These are phyloP conservation scores for Himalopsyche japonica DNA, from an alignment of 2,888 invertebrate species.

Conservation along the genomic window DNA sequence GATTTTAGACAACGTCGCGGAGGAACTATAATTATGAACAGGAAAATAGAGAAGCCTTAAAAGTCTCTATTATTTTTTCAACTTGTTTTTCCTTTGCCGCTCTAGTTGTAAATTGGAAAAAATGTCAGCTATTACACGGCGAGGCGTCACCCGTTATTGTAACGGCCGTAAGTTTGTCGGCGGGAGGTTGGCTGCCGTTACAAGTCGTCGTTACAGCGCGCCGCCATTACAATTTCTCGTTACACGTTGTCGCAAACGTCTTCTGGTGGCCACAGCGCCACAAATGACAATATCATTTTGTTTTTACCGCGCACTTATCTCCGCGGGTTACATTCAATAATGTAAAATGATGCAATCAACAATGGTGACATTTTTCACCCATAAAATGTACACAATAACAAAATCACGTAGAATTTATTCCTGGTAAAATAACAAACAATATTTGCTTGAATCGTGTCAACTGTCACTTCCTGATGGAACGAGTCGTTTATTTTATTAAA, in stretches of 20 bases:
- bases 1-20: neutral
- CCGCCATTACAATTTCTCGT: neutral
- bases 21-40: neutral
- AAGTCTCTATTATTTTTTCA: neutral
- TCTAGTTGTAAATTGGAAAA: constrained; percentile 25
- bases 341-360: neutral
- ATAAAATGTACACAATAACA: no score
- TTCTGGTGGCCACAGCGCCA: neutral
- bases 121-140: constrained; percentile 5
- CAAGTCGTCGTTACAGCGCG: neutral
- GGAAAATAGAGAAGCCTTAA: neutral
- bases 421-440: no score
- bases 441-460: no score
- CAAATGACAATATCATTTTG: neutral
- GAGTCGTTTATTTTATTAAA: no score
- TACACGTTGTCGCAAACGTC: neutral
- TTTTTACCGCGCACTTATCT: neutral
- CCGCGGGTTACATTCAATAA: neutral
- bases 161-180: constrained; percentile 13
- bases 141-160: constrained; percentile 5
- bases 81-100: constrained; percentile 3
- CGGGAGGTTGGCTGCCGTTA: neutral
- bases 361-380: neutral
- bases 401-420: no score
- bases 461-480: no score